These are phyloP conservation scores for Sebastiscus albofasciatus DNA, from an alignment of 2,797 vertebrate genomes.

Conservation along the genomic window DNA sequence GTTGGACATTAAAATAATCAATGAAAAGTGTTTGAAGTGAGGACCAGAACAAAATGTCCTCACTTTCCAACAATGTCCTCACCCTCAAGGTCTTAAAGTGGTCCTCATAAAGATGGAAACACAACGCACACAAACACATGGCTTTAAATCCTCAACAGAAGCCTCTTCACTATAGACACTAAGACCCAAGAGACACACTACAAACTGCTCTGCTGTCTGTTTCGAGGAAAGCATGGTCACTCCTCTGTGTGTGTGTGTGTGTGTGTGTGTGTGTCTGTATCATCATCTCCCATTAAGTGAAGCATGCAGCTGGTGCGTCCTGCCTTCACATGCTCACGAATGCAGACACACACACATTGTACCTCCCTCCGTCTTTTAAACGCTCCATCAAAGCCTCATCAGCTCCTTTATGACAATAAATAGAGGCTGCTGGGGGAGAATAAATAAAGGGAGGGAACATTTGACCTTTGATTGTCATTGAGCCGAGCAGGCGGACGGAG, in stretches of 20 bases:
- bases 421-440: conserved; percentile 34
- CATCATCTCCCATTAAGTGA: conserved; percentile 21
- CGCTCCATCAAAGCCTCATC: conserved; percentile 53
- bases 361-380: conserved; percentile 13
- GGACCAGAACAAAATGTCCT: not conserved
- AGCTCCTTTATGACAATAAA: conserved; percentile 59
- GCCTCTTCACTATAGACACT: not conserved
- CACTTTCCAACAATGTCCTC: not conserved
- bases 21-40: too few relatives aligned
- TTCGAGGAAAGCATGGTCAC: conserved; percentile 14
- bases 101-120: not conserved
- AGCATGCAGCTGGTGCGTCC: conserved; percentile 26
- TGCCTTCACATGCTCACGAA: conserved; percentile 14
- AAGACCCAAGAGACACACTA: conserved; percentile 24
- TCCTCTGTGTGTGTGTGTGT: conserved; percentile 6
- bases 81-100: not conserved
- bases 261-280: not conserved
- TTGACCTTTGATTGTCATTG: conserved; percentile 83
- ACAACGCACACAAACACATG: not conserved
- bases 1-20: too few relatives aligned
- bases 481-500: conserved; percentile 27
- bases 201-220: conserved; percentile 25
- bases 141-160: conserved; percentile 5
- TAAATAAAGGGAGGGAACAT: conserved; percentile 44
- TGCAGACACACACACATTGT: not conserved